A percentile compares a stretch with the other conserved stretches of the same genome.
Conservation (phyloP, 64 coral and sea anemone species). For the Montipora capricornis region DNA sequence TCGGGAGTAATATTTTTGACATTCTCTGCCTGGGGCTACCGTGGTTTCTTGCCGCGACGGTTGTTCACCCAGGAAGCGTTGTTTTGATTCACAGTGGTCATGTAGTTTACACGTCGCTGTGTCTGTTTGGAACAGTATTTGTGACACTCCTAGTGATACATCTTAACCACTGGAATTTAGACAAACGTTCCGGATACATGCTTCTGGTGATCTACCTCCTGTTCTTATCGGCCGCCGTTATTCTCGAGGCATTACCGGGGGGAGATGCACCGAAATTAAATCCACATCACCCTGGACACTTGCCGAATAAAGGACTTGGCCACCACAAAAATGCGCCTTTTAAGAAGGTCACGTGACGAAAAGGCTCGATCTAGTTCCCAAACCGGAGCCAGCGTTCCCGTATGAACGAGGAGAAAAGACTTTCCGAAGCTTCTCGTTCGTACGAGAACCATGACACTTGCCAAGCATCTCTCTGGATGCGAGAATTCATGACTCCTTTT, state of each 20-base stretch:
- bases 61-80: constrained; percentile 89
- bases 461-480: too few species aligned
- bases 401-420: too few species aligned
- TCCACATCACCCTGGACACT: constrained; percentile 84
- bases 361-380: neutral
- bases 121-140: constrained; percentile 93
- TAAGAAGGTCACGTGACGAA: constrained; percentile 33
- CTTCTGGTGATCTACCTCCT: constrained; percentile 80
- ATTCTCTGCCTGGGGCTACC: constrained; percentile 91
- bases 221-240: constrained; percentile 85
- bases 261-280: constrained; percentile 78
- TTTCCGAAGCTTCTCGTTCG: too few species aligned
- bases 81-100: constrained; percentile 96
- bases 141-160: constrained; percentile 84
- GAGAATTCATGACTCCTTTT: too few species aligned
- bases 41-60: constrained; percentile 91
- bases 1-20: constrained; percentile 97
- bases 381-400: neutral
- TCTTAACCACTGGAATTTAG: constrained; percentile 83
- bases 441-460: too few species aligned
- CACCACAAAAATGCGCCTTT: constrained; percentile 52
- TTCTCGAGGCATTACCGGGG: constrained; percentile 84
- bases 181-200: constrained; percentile 83
- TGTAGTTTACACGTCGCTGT: constrained; percentile 86
- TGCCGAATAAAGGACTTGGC: constrained; percentile 84